These are phyloP conservation scores for Lethrus apterus DNA, from an alignment of 1,140 invertebrate species.

Conservation along the genomic window DNA sequence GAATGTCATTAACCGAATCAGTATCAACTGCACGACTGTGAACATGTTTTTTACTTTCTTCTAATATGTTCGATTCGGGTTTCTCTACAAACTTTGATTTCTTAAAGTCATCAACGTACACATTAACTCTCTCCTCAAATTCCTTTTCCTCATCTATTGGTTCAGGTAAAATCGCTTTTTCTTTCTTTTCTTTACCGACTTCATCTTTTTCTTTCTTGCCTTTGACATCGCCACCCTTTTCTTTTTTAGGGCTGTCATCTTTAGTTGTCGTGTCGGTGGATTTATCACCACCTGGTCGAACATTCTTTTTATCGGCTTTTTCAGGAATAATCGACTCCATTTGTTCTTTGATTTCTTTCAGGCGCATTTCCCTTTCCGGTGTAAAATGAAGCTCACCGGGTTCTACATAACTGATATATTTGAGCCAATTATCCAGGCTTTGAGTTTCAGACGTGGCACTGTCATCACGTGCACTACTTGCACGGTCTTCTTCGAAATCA, in stretches of 20 bases:
- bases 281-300: neutral
- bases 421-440: too few species aligned
- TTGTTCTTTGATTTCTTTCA: too few species aligned
- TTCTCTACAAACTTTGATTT: neutral
- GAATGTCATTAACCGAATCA: constrained; percentile 2
- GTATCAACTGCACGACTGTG: neutral
- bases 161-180: too few species aligned
- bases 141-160: neutral
- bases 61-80: neutral
- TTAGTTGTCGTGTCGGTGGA: too few species aligned
- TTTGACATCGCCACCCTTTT: neutral
- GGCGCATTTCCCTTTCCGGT: too few species aligned
- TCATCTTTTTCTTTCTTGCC: neutral
- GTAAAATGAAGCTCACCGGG: too few species aligned
- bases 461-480: too few species aligned
- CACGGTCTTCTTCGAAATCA: neutral
- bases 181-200: too few species aligned
- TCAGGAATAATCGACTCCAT: neutral
- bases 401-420: too few species aligned
- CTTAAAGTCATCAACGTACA: neutral
- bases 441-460: too few species aligned
- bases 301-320: neutral
- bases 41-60: neutral
- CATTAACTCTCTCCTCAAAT: neutral
- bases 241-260: neutral